These are phyloP conservation scores for Drosophila robusta DNA, from an alignment of 2,888 invertebrate genomes.

Conservation along the genomic window DNA sequence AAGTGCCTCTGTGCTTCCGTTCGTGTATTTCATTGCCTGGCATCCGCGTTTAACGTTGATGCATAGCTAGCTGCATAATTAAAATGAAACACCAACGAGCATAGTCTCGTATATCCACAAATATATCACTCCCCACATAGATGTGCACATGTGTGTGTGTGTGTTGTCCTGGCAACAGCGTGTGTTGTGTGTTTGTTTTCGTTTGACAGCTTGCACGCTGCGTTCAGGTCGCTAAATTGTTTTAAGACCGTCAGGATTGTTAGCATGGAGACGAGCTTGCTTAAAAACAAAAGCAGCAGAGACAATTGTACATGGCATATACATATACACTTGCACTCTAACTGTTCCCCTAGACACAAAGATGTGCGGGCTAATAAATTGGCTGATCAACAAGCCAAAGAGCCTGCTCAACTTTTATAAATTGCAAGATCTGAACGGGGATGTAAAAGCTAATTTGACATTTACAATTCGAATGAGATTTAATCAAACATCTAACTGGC, in stretches of 20 bases:
- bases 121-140: not conserved
- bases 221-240: constrained; percentile 18
- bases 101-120: constrained; percentile 22
- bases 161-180: constrained; percentile 1
- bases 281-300: not conserved
- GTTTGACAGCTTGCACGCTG: constrained; percentile 22
- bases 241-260: constrained; percentile 2
- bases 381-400: too few species aligned
- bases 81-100: constrained; percentile 56
- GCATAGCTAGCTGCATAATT: constrained; percentile 76
- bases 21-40: constrained; percentile 72
- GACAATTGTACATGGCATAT: not conserved
- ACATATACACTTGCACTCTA: not conserved
- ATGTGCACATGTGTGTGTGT: not conserved
- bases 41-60: constrained; percentile 76
- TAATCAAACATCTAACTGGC: too few species aligned
- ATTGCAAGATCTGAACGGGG: too few species aligned
- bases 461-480: too few species aligned
- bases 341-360: too few species aligned
- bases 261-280: not conserved
- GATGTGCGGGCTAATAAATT: too few species aligned
- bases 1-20: constrained; percentile 25
- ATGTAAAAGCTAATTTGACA: too few species aligned
- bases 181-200: constrained; percentile 2
- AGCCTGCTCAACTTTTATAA: too few species aligned